phyloP scores from a whole-genome alignment of 1,140 invertebrate genomes.

The Cotesia chilonis region DNA sequence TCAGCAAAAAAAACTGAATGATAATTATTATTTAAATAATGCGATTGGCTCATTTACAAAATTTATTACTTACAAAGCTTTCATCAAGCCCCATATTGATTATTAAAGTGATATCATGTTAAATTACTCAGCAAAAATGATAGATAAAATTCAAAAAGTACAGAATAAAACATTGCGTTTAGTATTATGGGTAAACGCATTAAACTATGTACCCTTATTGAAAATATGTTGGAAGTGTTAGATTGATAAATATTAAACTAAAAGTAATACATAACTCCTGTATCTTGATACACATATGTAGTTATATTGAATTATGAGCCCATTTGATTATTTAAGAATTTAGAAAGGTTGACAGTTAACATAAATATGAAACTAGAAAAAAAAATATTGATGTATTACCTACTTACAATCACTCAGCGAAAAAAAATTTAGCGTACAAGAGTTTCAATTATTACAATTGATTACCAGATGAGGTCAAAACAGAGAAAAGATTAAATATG shows the following conservation, averaged over 20 bases:
- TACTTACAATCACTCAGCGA: too few relatives aligned
- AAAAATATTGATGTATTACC: too few relatives aligned
- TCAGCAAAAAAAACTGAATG: background rate
- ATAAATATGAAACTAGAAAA: too few relatives aligned
- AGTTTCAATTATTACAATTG: too few relatives aligned
- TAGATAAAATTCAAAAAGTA: background rate
- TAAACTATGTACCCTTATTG: background rate
- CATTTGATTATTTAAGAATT: background rate
- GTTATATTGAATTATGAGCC: background rate
- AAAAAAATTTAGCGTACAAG: too few relatives aligned
- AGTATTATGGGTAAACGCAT: background rate
- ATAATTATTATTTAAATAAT: background rate
- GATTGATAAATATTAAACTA: background rate
- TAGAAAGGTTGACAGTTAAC: too few relatives aligned
- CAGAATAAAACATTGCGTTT: background rate
- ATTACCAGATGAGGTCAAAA: too few relatives aligned
- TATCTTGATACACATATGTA: background rate
- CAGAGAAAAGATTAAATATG: too few relatives aligned
- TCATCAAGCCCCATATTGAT: background rate
- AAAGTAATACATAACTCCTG: background rate
- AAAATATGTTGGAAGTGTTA: background rate
- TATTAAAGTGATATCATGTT: slow-evolving; percentile 3
- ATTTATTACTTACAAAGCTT: background rate
- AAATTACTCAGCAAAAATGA: background rate
- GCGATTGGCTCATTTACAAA: background rate